Evolutionary conservation across 2,888 invertebrate species (phyloP).

Genomic region (Halictus quadricinctus): DNA sequence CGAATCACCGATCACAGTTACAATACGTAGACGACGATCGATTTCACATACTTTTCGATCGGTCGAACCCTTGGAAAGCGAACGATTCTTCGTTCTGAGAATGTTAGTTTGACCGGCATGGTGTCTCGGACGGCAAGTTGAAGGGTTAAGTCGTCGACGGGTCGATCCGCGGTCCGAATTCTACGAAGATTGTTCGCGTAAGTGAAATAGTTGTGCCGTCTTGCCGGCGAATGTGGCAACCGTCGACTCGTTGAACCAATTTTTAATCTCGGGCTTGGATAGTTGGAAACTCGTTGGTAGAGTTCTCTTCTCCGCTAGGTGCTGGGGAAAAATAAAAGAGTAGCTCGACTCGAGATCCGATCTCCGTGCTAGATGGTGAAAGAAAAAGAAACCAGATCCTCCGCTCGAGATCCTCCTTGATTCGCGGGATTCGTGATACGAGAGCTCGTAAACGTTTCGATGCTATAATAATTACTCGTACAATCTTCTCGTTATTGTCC

Average conservation of each 20-base stretch:
- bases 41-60: too few species aligned
- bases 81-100: background rate
- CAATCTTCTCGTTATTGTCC: slow-evolving; percentile 61
- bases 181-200: background rate
- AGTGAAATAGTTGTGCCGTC: slow-evolving; percentile 16
- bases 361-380: slow-evolving; percentile 9
- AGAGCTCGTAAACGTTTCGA: slow-evolving; percentile 49
- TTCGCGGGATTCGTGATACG: slow-evolving; percentile 48
- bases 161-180: background rate
- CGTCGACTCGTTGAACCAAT: slow-evolving; percentile 8
- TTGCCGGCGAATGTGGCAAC: background rate
- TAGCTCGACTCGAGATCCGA: background rate
- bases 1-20: too few species aligned
- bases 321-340: slow-evolving; percentile 34
- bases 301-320: slow-evolving; percentile 9
- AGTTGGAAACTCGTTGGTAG: slow-evolving; percentile 30
- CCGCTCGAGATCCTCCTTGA: slow-evolving; percentile 52
- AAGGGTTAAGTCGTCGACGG: background rate
- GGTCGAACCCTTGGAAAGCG: too few species aligned
- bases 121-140: background rate
- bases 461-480: slow-evolving; percentile 55
- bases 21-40: too few species aligned
- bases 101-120: background rate
- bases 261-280: slow-evolving; percentile 16
- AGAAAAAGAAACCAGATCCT: slow-evolving; percentile 31